Conservation (phyloP, 1,140 invertebrate species). For the Oppia nitens region DNA sequence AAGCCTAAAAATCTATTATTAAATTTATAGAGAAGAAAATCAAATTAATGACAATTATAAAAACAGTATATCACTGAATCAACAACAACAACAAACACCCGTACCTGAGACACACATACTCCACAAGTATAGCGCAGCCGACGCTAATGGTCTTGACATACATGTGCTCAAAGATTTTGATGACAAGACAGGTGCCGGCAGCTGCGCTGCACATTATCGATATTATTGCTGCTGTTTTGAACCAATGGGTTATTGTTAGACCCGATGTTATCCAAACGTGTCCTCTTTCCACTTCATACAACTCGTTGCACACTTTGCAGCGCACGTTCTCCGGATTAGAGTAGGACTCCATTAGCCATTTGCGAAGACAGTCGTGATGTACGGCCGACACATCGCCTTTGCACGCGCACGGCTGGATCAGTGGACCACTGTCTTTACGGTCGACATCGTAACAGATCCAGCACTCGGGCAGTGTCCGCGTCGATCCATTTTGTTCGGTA, state of each 20-base stretch:
- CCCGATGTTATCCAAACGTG: conserved; percentile 32
- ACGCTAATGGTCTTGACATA: conserved; percentile 57
- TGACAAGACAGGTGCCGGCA: conserved; percentile 57
- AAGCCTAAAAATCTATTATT: conserved; percentile 51
- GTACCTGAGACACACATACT: conserved; percentile 65
- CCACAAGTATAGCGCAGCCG: conserved; percentile 56
- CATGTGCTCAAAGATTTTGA: conserved; percentile 57
- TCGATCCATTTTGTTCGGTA: background rate
- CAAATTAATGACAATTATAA: conserved; percentile 1
- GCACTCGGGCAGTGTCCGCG: conserved; percentile 40
- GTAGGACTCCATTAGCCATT: conserved; percentile 62
- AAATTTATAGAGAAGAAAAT: conserved; percentile 12
- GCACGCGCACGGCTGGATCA: conserved; percentile 77
- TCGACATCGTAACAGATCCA: conserved; percentile 85
- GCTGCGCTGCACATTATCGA: conserved; percentile 51
- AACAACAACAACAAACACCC: conserved; percentile 1
- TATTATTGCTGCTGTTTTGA: conserved; percentile 47
- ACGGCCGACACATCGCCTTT: conserved; percentile 73
- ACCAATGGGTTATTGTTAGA: conserved; percentile 58
- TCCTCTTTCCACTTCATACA: conserved; percentile 50
- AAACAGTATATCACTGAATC: too few relatives aligned
- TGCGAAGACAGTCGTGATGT: conserved; percentile 76
- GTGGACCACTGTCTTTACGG: conserved; percentile 48
- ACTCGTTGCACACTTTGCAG: conserved; percentile 59
- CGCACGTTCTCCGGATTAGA: conserved; percentile 44